Evolutionary conservation across 1,140 invertebrate genomes (phyloP).

Genomic region (Drosophila chauvacae): DNA sequence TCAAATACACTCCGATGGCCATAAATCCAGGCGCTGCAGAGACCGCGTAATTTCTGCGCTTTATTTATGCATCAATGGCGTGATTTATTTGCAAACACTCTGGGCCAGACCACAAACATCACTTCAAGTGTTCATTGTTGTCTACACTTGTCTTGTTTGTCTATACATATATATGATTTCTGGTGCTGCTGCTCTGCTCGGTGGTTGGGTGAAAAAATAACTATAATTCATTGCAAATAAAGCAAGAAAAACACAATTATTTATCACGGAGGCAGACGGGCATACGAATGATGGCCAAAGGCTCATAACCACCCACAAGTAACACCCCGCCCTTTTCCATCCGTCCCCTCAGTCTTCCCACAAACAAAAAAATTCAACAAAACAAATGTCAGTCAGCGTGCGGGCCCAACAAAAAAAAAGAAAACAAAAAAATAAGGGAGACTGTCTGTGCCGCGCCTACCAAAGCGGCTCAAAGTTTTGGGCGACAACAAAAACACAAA

Average conservation of each 20-base stretch:
- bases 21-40: constrained; percentile 66
- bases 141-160: constrained; percentile 65
- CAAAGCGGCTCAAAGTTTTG: constrained; percentile 66
- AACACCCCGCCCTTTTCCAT: not conserved
- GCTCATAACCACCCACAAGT: constrained; percentile 14
- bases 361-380: constrained; percentile 58
- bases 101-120: constrained; percentile 62
- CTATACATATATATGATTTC: constrained; percentile 39
- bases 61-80: constrained; percentile 75
- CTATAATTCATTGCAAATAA: constrained; percentile 82
- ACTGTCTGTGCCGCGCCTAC: constrained; percentile 61
- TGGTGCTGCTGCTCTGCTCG: constrained; percentile 10
- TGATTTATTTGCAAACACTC: constrained; percentile 71
- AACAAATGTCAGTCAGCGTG: constrained; percentile 72
- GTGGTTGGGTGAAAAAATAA: constrained; percentile 50
- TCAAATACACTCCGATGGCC: constrained; percentile 57
- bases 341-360: not conserved
- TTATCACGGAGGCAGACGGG: constrained; percentile 68
- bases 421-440: constrained; percentile 5
- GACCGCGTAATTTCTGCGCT: constrained; percentile 74
- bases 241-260: constrained; percentile 76
- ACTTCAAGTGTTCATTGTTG: constrained; percentile 78
- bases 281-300: constrained; percentile 40
- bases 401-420: constrained; percentile 26
- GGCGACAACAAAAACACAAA: constrained; percentile 59